phyloP scores from a whole-genome alignment of 2,797 vertebrate genomes.

The Columba guinea region DNA sequence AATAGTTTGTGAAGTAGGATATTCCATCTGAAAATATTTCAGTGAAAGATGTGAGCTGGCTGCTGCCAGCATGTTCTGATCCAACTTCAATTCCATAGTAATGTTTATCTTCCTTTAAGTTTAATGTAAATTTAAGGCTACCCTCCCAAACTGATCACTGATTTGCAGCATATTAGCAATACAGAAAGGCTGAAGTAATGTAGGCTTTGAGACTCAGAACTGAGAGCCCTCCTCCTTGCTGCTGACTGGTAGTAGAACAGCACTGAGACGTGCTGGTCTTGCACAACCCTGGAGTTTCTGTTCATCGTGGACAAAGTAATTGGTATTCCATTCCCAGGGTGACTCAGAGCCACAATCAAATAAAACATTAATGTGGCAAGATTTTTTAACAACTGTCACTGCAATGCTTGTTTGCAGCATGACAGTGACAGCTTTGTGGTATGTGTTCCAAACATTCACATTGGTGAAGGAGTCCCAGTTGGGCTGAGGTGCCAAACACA shows the following conservation, averaged over 20 bases:
- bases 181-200: neutral
- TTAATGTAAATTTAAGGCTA: neutral
- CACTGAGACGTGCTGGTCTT: neutral
- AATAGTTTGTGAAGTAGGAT: neutral
- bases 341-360: neutral
- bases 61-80: neutral
- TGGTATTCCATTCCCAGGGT: neutral
- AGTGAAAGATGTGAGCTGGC: neutral
- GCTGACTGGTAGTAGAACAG: neutral
- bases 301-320: neutral
- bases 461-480: neutral
- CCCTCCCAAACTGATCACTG: neutral
- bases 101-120: neutral
- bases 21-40: neutral
- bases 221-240: neutral
- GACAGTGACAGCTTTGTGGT: neutral
- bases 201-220: neutral
- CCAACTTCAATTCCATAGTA: neutral
- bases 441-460: accelerated
- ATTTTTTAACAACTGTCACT: neutral
- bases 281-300: neutral
- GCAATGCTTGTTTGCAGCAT: accelerated
- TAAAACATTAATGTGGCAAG: accelerated
- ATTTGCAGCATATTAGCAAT: accelerated
- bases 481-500: neutral